phyloP scores from a whole-genome alignment of 2,113 vertebrate genomes.

The Anarhynchus alexandrinus region DNA sequence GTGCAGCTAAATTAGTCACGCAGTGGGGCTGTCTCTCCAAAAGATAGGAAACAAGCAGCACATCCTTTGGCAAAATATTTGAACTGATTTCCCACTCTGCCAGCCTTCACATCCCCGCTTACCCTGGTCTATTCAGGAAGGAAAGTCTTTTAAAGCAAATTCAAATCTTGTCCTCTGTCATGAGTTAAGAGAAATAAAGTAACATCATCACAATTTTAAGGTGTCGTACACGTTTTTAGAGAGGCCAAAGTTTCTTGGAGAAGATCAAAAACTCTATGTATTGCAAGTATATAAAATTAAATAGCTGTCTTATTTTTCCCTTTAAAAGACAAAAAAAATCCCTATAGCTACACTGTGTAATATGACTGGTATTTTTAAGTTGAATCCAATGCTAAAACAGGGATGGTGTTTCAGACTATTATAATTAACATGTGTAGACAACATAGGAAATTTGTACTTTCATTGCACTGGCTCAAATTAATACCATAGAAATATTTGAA shows the following conservation, averaged over 20 bases:
- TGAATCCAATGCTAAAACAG: background rate
- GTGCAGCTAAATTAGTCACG: background rate
- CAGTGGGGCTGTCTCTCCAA: background rate
- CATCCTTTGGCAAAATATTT: background rate
- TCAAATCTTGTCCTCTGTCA: background rate
- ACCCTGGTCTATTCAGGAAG: background rate
- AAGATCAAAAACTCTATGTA: background rate
- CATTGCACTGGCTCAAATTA: background rate
- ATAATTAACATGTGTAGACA: background rate
- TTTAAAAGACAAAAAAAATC: background rate
- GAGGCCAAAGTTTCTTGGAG: background rate
- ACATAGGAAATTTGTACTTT: background rate
- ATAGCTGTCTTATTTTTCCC: background rate
- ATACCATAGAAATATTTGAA: background rate
- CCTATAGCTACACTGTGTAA: background rate
- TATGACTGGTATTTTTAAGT: background rate
- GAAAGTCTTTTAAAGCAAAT: background rate
- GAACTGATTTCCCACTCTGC: background rate
- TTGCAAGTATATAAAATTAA: background rate
- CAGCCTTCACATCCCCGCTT: background rate
- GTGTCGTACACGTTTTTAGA: background rate
- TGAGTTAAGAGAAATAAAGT: background rate
- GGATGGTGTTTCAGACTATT: background rate
- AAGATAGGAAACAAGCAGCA: background rate
- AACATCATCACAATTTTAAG: background rate